Base-by-base conservation (phyloP, 2,113 vertebrate genomes). In the Pitta sordida region DNA sequence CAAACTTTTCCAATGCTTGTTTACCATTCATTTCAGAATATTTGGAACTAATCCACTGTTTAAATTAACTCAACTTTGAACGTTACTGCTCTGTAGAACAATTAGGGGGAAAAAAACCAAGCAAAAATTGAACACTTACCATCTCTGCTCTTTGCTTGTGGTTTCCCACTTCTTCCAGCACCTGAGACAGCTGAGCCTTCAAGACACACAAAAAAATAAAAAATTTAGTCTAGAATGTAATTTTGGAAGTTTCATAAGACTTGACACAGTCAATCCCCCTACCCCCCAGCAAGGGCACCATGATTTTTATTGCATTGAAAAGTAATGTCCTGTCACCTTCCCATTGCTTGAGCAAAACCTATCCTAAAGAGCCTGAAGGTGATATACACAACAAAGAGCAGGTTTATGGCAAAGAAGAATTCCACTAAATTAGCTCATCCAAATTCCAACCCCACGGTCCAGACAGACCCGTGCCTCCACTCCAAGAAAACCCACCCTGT, bases 91-190 rank as follows among this genome's bases (percentile, higher is more conserved):
- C 14, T n/a, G 34, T 70, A 74, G 86, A 84, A 59, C 24, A 17
- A 18, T 15, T 15, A 0, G 15, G 8, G 2, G 18, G 26, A 30
- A n/a, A n/a, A 41, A 43, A 21, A 32, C 43, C 19, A 16, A 7
- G 24, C 10, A 69, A 32, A 56, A 68, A 36, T 71, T 9, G 21
- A 73, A 78, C 43, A 97, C 98, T 98, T 84, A 99, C 99, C 70
- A 97, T 97, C 63, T 99, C 99, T 10, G 98, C 98, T 96, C 98
- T 98, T 69, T 99, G 97, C 89, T 99, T 99, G 67, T 99, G 98
- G 77, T 60, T 94, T 36, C 98, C 98, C 10, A 97, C 97, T 85
- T 99, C 99, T 91, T 99, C 98, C 83, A 99, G 97, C 48, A 98
- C 98, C 96, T 99, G 98, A 18, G 97, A 98, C 58, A 99, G 96